Conservation (phyloP, 2,113 vertebrate species). For the Austrofundulus limnaeus region DNA sequence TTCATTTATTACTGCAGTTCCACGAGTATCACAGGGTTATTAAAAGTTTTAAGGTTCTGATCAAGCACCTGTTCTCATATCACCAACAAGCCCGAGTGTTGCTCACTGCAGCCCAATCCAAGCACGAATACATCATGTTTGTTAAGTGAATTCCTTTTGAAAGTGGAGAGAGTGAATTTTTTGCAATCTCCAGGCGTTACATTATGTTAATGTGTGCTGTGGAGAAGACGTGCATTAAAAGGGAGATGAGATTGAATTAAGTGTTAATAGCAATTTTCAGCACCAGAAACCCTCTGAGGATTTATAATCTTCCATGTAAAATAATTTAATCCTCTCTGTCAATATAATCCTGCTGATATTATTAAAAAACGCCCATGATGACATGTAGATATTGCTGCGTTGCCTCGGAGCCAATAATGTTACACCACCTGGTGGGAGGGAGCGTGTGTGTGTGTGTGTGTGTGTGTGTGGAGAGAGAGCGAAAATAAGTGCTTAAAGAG, state of each 20-base stretch:
- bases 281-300: conserved; percentile 34
- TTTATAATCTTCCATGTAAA: conserved; percentile 59
- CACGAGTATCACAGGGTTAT: neutral
- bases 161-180: conserved; percentile 22
- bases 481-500: conserved; percentile 36
- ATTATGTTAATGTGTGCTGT: conserved; percentile 30
- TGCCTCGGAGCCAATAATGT: conserved; percentile 61
- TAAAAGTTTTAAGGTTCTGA: too few species aligned
- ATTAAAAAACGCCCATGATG: conserved; percentile 63
- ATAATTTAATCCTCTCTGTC: conserved; percentile 64
- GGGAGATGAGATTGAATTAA: conserved; percentile 36
- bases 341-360: conserved; percentile 68
- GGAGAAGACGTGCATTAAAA: conserved; percentile 32
- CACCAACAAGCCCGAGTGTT: conserved; percentile 11
- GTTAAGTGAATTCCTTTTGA: conserved; percentile 29
- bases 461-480: neutral
- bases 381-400: conserved; percentile 60
- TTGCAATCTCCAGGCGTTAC: conserved; percentile 26
- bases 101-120: neutral
- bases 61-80: neutral
- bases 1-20: neutral
- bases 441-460: conserved; percentile 16
- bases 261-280: conserved; percentile 51
- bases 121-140: conserved; percentile 44
- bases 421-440: conserved; percentile 60